Evolutionary conservation across 2,113 vertebrate genomes (phyloP).

Genomic region (Nicator chloris): DNA sequence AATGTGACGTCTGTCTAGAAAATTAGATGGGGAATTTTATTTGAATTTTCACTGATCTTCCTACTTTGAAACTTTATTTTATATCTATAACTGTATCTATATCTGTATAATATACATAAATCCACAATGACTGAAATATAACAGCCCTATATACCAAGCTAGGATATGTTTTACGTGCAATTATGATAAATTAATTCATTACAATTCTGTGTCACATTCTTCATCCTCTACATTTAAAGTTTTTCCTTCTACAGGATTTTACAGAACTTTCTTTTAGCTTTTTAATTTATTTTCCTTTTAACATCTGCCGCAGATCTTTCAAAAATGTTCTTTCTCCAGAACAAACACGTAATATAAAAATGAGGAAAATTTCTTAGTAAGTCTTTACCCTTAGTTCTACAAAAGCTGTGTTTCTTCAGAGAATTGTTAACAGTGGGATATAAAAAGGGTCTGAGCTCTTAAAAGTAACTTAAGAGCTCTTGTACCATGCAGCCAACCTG

Average conservation of each 20-base stretch:
- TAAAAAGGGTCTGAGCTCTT: background rate
- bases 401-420: background rate
- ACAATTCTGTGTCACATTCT: background rate
- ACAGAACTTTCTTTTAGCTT: background rate
- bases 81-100: background rate
- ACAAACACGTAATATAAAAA: background rate
- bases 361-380: background rate
- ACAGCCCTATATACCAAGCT: background rate
- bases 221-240: background rate
- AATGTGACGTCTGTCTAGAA: background rate
- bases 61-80: background rate
- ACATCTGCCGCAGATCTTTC: background rate
- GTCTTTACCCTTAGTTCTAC: background rate
- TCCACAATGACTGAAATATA: background rate
- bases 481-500: background rate
- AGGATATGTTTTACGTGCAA: background rate
- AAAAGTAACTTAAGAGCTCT: background rate
- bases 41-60: background rate
- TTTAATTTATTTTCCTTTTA: background rate
- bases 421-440: background rate
- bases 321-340: background rate
- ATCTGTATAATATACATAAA: background rate
- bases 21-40: background rate
- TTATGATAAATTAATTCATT: background rate
- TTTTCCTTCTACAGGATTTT: background rate